Conservation (phyloP, 2,113 vertebrate genomes). For the Percopsis transmontana region DNA sequence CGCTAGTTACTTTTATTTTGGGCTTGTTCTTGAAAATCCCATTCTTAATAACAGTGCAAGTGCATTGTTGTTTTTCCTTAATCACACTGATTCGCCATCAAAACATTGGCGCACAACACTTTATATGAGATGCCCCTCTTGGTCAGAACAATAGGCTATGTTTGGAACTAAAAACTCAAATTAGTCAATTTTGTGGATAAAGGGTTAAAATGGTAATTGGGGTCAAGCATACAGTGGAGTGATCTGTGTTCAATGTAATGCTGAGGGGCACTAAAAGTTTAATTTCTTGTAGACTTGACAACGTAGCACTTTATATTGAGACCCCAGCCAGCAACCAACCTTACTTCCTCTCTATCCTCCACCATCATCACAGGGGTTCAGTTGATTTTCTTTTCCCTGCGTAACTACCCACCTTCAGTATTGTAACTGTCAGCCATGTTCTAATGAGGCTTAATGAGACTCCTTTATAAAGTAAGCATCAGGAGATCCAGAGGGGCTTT, state of each 20-base stretch:
- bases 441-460: slow-evolving; percentile 65
- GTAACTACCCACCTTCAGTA: slow-evolving; percentile 39
- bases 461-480: slow-evolving; percentile 45
- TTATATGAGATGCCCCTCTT: background rate
- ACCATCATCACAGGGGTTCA: slow-evolving; percentile 16
- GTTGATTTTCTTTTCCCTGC: slow-evolving; percentile 47
- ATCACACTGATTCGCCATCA: slow-evolving; percentile 2
- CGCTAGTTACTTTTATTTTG: background rate
- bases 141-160: slow-evolving; percentile 21
- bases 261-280: slow-evolving; percentile 15
- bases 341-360: slow-evolving; percentile 41
- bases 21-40: background rate
- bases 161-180: slow-evolving; percentile 2
- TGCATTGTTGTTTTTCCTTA: background rate
- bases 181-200: background rate
- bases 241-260: slow-evolving; percentile 29
- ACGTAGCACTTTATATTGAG: slow-evolving; percentile 53
- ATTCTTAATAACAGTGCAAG: background rate
- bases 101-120: background rate
- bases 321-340: slow-evolving; percentile 5
- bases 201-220: slow-evolving; percentile 38
- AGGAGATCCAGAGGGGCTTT: slow-evolving; percentile 27
- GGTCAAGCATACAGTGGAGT: slow-evolving; percentile 50
- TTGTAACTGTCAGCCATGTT: slow-evolving; percentile 45
- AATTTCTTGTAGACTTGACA: slow-evolving; percentile 30